Conservation (phyloP, 2,888 invertebrate species). For the Plutella xylostella region DNA sequence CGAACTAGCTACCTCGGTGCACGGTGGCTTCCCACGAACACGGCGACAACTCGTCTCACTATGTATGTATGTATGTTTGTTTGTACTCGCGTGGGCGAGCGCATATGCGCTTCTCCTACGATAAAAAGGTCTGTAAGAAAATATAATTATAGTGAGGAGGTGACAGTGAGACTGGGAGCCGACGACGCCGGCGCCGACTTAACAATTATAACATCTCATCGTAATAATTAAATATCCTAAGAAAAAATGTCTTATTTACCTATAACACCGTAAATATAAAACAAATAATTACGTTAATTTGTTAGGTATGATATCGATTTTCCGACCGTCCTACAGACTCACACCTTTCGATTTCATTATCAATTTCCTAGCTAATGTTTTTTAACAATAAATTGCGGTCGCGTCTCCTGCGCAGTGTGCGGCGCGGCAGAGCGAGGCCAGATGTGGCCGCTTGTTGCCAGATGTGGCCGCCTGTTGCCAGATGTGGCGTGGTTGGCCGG, state of each 20-base stretch:
- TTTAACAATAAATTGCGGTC: conserved; percentile 64
- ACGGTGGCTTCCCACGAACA: conserved; percentile 26
- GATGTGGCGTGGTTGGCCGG: conserved; percentile 17
- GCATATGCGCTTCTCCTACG: conserved; percentile 64
- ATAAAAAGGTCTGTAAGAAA: conserved; percentile 67
- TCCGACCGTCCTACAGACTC: conserved; percentile 65
- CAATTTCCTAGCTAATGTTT: conserved; percentile 71
- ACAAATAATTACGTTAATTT: conserved; percentile 69
- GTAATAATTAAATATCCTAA: conserved; percentile 69
- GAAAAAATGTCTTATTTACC: conserved; percentile 70
- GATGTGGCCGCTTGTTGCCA: conserved; percentile 9
- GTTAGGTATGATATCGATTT: conserved; percentile 69
- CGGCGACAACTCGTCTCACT: conserved; percentile 69
- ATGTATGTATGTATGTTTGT: conserved; percentile 59
- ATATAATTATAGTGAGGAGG: conserved; percentile 68
- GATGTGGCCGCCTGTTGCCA: conserved; percentile 20
- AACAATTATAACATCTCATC: conserved; percentile 65
- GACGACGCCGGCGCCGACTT: conserved; percentile 57
- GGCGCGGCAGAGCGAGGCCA: conserved; percentile 27
- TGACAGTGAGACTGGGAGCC: conserved; percentile 56
- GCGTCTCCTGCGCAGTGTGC: conserved; percentile 48
- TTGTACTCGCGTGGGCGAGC: conserved; percentile 64
- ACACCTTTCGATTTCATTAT: conserved; percentile 68
- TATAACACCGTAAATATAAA: conserved; percentile 71
- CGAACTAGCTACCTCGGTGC: too few species aligned